These are phyloP conservation scores for Lemur catta DNA, from an alignment of 2,797 vertebrate genomes.

Conservation along the genomic window DNA sequence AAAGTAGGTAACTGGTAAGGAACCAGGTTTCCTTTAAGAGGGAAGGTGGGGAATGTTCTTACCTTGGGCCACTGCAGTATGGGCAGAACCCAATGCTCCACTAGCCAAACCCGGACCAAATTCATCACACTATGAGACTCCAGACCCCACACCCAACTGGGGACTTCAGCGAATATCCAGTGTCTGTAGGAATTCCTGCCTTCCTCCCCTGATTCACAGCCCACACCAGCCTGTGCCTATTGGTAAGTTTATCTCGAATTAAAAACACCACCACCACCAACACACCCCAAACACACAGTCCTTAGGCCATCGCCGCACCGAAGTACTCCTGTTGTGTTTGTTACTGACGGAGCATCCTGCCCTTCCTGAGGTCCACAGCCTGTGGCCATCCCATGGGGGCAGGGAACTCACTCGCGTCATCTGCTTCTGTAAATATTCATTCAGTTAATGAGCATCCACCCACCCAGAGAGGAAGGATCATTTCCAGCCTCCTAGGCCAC, in stretches of 20 bases:
- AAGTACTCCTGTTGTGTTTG: background rate
- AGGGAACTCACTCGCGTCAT: background rate
- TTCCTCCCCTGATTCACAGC: background rate
- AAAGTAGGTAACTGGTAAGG: background rate
- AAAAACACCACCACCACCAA: background rate
- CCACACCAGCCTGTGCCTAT: background rate
- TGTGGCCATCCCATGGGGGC: background rate
- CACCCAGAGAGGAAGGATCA: background rate
- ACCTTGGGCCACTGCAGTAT: background rate
- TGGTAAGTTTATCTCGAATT: background rate
- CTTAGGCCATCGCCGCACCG: background rate
- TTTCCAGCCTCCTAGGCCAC: background rate
- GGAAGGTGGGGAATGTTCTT: background rate
- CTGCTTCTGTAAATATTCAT: constrained; percentile 27
- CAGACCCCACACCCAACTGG: background rate
- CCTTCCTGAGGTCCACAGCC: background rate
- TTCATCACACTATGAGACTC: background rate
- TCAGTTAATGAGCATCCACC: background rate
- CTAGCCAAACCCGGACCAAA: background rate
- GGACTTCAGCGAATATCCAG: background rate
- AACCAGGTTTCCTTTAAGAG: background rate
- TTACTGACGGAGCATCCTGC: background rate
- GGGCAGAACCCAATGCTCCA: background rate
- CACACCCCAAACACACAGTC: background rate
- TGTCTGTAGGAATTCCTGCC: background rate